Evolutionary conservation across 2,113 vertebrate species (phyloP), one percentile per base, ranked within the genome.

Genomic region (Pyxicephalus adspersus): DNA sequence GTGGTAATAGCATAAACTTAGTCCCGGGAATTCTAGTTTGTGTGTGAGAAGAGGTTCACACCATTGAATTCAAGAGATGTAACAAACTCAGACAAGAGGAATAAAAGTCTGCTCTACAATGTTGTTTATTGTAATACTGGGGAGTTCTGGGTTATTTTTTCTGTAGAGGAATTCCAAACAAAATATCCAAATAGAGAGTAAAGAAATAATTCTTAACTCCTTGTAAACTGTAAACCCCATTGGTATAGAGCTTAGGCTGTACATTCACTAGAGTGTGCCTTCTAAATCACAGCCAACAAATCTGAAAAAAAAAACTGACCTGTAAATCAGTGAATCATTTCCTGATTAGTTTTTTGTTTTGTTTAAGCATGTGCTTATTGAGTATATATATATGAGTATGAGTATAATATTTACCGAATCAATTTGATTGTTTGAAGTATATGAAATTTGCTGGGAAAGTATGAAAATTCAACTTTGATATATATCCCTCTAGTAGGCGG

Each of bases 101-200:
- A 80, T 67, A 80, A 80, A 68, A 71, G 64, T 45, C 65, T 58
- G 57, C 31, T 51, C 18, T 20, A 80, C 77, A 80, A 80, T 63
- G 78, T 23, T 28, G 34, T 28, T 34, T 45, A 64, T 80, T 71
- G 78, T 80, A 29, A 51, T 64, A 61, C 52, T n/a, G n/a, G n/a
- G n/a, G 26, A 58, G 31, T 64, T 38, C 50, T 60, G 55, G 65
- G 25, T 64, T 31, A 80, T 80, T 72, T 67, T 72, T 50, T 72
- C 55, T 54, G 50, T 31, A 31, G 38, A 64, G 28, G 25, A 67
- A 67, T 45, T 78, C 76, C 65, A 28, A 57, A 58, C 64, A 28
- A 74, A 60, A 74, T 74, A 74, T 73, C 71, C 29, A 74, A 73
- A 74, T 74, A 74, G n/a, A 13, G 29, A 60, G 54, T 18, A 74